phyloP scores from a whole-genome alignment of 2,888 invertebrate species.

The Hypercompe scribonia region DNA sequence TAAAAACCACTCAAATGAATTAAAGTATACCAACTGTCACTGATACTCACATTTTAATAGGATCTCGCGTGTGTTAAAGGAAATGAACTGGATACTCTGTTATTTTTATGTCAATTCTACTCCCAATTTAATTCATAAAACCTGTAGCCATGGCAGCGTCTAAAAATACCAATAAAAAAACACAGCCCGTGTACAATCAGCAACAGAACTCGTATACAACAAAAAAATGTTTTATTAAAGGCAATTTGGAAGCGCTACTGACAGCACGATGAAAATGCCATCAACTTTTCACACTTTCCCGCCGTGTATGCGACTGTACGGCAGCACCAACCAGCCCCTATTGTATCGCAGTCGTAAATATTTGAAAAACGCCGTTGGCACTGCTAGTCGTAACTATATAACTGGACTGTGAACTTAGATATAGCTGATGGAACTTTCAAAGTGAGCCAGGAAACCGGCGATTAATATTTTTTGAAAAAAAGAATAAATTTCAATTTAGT shows the following conservation, averaged over 20 bases:
- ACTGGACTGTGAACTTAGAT: conserved; percentile 30
- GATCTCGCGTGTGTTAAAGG: not conserved
- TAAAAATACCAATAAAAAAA: not conserved
- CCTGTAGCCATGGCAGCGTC: not conserved
- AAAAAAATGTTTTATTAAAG: conserved; percentile 65
- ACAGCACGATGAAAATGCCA: conserved; percentile 58
- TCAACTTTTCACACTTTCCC: conserved; percentile 65
- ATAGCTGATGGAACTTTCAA: conserved; percentile 36
- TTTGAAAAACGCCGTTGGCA: conserved; percentile 59
- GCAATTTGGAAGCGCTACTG: conserved; percentile 53
- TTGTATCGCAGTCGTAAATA: conserved; percentile 68
- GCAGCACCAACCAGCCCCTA: conserved; percentile 40
- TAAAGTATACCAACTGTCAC: not conserved
- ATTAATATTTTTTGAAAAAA: not conserved
- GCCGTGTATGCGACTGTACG: conserved; percentile 22
- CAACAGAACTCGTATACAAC: conserved; percentile 26
- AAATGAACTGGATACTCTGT: not conserved
- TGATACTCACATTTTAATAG: not conserved
- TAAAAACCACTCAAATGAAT: not conserved
- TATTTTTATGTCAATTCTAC: not conserved
- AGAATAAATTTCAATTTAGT: not conserved
- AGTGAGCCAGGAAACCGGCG: conserved; percentile 24
- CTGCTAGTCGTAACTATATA: conserved; percentile 24
- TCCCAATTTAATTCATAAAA: not conserved
- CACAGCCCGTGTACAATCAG: conserved; percentile 1